Evolutionary conservation across 30 jellyfish, hydroid and myxozoan genomes (phyloP).

Genomic region (Aurelia coerulea): DNA sequence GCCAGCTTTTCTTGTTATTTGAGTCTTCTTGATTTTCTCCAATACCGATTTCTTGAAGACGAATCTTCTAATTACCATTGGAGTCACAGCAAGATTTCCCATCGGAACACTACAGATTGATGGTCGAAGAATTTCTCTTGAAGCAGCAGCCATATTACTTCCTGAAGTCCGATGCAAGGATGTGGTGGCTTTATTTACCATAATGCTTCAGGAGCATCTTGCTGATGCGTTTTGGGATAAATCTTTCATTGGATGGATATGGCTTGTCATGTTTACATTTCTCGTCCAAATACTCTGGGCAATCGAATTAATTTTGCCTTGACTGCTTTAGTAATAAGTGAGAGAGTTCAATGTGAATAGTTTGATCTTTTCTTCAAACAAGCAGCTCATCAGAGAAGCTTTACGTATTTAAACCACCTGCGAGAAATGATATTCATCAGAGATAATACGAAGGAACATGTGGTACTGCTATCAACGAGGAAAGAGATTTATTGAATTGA

Average conservation of each 20-base stretch:
- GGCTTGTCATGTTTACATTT: neutral
- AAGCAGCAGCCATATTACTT: constrained; percentile 27
- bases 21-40: constrained; percentile 1
- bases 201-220: neutral
- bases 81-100: constrained; percentile 58
- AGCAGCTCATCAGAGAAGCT: too few species aligned
- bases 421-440: too few species aligned
- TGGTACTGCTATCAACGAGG: too few species aligned
- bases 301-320: neutral
- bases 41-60: neutral
- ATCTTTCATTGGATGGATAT: neutral
- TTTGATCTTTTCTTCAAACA: too few species aligned
- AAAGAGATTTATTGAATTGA: too few species aligned
- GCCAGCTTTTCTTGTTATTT: neutral
- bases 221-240: neutral
- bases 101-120: constrained; percentile 58
- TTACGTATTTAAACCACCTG: too few species aligned
- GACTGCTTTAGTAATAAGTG: too few species aligned
- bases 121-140: constrained; percentile 50
- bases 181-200: constrained; percentile 33
- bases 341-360: too few species aligned
- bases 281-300: neutral
- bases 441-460: too few species aligned
- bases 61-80: constrained; percentile 27
- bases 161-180: constrained; percentile 14